Percentiles rank a stretch among this genome's conserved stretches.
These are phyloP conservation scores for Ceratina calcarata DNA, from an alignment of 1,140 invertebrate species.

Conservation along the genomic window DNA sequence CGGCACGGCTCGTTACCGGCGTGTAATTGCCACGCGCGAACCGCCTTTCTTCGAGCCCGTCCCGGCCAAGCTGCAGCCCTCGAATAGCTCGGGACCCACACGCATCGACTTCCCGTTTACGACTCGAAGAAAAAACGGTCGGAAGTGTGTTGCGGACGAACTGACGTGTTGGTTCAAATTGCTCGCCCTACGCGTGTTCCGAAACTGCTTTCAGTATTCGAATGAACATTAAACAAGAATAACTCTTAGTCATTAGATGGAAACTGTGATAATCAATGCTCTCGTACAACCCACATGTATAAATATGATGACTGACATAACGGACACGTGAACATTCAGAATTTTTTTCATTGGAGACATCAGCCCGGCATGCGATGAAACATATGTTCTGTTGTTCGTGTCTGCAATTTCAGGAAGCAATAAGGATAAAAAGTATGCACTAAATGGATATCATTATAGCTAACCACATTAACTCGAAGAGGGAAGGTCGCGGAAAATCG, in stretches of 20 bases:
- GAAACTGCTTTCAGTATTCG: background rate
- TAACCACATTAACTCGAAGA: background rate
- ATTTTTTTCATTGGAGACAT: no score
- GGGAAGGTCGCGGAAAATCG: slow-evolving; percentile 36
- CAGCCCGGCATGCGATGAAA: no score
- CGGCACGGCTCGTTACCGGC: slow-evolving; percentile 26
- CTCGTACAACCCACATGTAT: no score
- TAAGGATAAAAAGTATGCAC: no score
- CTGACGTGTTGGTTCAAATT: background rate
- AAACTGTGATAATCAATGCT: no score
- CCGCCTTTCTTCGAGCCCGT: no score
- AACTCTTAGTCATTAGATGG: no score
- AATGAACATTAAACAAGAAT: background rate
- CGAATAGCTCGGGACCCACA: background rate
- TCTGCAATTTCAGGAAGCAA: no score
- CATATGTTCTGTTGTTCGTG: no score
- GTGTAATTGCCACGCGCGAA: slow-evolving; percentile 31
- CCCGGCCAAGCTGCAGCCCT: background rate
- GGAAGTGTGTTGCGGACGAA: background rate
- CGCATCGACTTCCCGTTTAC: background rate
- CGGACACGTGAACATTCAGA: no score
- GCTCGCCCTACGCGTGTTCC: background rate
- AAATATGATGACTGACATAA: no score
- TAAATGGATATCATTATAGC: no score
- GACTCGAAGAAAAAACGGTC: slow-evolving; percentile 6